phyloP scores from a whole-genome alignment of 2,888 invertebrate genomes.

The Ennomos fuscantarius region DNA sequence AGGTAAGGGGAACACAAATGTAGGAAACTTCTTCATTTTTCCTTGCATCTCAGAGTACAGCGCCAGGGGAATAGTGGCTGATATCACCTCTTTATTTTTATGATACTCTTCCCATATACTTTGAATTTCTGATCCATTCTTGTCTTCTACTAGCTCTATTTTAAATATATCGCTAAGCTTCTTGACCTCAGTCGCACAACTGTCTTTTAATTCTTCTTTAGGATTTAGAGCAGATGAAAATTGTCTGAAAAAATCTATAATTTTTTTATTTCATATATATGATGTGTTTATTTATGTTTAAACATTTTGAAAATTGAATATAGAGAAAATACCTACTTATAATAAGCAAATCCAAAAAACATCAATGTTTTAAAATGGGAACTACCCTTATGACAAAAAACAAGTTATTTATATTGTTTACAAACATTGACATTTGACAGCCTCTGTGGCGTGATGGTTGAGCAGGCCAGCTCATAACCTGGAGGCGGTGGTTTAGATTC shows the following conservation, averaged over 20 bases:
- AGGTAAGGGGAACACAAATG: constrained; percentile 93
- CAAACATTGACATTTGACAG: no score
- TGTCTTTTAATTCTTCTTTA: constrained; percentile 72
- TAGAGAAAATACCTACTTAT: no score
- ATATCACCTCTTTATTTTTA: constrained; percentile 90
- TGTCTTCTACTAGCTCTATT: constrained; percentile 89
- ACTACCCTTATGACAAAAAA: no score
- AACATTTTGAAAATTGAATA: no score
- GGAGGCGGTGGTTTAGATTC: no score
- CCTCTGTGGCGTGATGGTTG: no score
- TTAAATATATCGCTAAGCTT: constrained; percentile 91
- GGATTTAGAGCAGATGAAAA: constrained; percentile 88
- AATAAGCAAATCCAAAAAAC: no score
- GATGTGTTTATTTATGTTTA: no score
- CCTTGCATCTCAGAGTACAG: constrained; percentile 85
- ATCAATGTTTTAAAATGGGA: no score
- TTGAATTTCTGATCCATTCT: constrained; percentile 89
- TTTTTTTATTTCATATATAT: no score
- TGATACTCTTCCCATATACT: constrained; percentile 93
- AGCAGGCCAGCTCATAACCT: no score
- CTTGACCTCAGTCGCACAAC: constrained; percentile 58
- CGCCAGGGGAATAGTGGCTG: constrained; percentile 88
- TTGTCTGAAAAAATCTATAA: constrained; percentile 82
- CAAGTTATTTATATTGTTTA: no score
- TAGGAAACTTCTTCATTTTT: constrained; percentile 86